Conservation (phyloP, 2,888 invertebrate species). For the Eilema caniola region DNA sequence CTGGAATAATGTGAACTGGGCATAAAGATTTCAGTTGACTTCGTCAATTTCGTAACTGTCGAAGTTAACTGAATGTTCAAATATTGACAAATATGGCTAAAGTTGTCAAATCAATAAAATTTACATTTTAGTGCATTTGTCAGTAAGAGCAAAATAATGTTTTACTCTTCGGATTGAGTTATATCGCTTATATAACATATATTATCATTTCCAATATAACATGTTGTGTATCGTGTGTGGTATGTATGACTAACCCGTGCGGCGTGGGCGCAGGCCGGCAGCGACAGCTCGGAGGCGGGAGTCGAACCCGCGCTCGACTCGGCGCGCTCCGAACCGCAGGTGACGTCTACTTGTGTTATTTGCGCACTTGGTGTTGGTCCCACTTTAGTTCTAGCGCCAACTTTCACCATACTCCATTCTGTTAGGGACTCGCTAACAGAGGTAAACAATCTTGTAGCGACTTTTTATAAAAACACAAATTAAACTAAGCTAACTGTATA, state of each 20-base stretch:
- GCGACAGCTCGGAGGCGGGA: slow-evolving; percentile 75
- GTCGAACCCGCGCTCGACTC: slow-evolving; percentile 49
- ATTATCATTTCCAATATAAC: neutral
- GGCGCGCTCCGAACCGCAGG: slow-evolving; percentile 46
- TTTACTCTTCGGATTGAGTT: neutral
- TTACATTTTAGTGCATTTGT: neutral
- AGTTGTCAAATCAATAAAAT: too few relatives aligned
- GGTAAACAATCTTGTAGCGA: too few relatives aligned
- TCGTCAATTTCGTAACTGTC: too few relatives aligned
- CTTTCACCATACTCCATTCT: too few relatives aligned
- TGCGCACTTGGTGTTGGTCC: neutral
- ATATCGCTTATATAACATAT: too few relatives aligned
- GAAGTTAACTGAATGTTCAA: too few relatives aligned
- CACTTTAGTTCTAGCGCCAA: neutral
- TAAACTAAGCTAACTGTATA: too few relatives aligned
- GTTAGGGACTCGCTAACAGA: too few relatives aligned
- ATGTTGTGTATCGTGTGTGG: slow-evolving; percentile 2
- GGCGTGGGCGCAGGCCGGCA: slow-evolving; percentile 59
- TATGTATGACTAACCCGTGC: slow-evolving; percentile 11
- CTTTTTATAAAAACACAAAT: too few relatives aligned
- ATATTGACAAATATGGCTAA: neutral
- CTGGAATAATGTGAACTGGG: too few relatives aligned
- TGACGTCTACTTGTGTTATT: slow-evolving; percentile 24
- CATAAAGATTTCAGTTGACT: too few relatives aligned
- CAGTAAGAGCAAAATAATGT: neutral